Conservation (phyloP, 2,113 vertebrate genomes). For the Ceyx melanurus region DNA sequence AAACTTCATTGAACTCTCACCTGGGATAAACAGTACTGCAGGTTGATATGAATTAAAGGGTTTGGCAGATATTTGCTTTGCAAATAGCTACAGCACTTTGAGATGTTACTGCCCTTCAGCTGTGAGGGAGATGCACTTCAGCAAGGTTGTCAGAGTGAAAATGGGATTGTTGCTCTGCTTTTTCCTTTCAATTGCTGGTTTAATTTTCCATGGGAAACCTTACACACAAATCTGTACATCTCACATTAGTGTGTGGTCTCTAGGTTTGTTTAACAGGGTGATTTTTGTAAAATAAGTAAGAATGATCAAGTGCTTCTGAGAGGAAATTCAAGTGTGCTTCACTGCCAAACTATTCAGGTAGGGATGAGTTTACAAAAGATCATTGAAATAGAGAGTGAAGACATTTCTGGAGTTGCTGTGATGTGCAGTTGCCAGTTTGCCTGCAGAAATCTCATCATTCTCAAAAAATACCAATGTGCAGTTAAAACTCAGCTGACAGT, state of each 20-base stretch:
- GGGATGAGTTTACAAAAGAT: background rate
- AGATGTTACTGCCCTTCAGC: conserved; percentile 19
- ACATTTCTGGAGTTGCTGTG: background rate
- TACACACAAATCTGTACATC: background rate
- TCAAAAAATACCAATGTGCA: background rate
- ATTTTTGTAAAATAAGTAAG: conserved; percentile 3
- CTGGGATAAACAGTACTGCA: background rate
- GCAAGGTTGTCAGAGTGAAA: background rate
- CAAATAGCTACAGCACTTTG: conserved; percentile 9
- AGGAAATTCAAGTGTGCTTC: background rate
- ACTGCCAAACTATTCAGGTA: background rate
- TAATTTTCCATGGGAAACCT: background rate
- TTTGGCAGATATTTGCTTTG: conserved; percentile 35
- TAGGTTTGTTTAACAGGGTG: conserved; percentile 10
- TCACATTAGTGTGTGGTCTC: background rate
- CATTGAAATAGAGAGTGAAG: background rate
- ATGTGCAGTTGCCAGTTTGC: background rate
- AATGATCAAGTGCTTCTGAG: background rate
- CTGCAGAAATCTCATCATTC: background rate
- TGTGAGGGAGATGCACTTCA: background rate
- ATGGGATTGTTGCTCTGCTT: background rate
- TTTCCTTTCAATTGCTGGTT: background rate
- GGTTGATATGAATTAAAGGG: background rate
- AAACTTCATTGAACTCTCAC: background rate
- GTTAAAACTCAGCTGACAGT: background rate